Percentiles rank a stretch among this genome's conserved stretches.
Conservation (phyloP, 2,888 invertebrate genomes). For the Drosophila mimica region DNA sequence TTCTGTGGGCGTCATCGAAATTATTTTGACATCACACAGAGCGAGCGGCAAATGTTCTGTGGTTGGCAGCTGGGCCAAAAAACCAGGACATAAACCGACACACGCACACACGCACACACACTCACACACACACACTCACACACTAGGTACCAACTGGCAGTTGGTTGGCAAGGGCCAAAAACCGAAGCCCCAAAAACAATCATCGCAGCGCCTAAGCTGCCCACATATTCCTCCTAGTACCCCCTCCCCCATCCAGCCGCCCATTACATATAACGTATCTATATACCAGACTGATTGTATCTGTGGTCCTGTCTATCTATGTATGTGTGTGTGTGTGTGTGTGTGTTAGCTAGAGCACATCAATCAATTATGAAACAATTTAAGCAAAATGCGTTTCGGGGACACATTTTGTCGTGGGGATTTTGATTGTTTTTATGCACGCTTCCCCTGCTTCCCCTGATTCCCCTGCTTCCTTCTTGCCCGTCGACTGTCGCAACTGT, state of each 20-base stretch:
- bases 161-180: slow-evolving; percentile 1
- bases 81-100: slow-evolving; percentile 27
- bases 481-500: slow-evolving; percentile 35
- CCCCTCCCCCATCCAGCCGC: neutral
- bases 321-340: neutral
- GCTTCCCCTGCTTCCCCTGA: neutral
- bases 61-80: slow-evolving; percentile 63
- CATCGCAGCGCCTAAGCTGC: slow-evolving; percentile 45
- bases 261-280: slow-evolving; percentile 6
- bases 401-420: slow-evolving; percentile 41
- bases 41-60: slow-evolving; percentile 47
- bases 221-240: slow-evolving; percentile 14
- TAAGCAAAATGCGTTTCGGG: slow-evolving; percentile 68
- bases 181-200: slow-evolving; percentile 33
- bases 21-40: slow-evolving; percentile 72
- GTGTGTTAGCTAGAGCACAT: slow-evolving; percentile 45
- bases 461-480: neutral
- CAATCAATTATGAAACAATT: slow-evolving; percentile 80
- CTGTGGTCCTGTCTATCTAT: slow-evolving; percentile 2
- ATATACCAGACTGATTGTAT: slow-evolving; percentile 43
- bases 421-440: slow-evolving; percentile 64
- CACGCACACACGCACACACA: neutral
- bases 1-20: slow-evolving; percentile 63
- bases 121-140: neutral
- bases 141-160: slow-evolving; percentile 7